Evolutionary conservation across 2,797 vertebrate genomes (phyloP).

Genomic region (Neopelma chrysocephalum): DNA sequence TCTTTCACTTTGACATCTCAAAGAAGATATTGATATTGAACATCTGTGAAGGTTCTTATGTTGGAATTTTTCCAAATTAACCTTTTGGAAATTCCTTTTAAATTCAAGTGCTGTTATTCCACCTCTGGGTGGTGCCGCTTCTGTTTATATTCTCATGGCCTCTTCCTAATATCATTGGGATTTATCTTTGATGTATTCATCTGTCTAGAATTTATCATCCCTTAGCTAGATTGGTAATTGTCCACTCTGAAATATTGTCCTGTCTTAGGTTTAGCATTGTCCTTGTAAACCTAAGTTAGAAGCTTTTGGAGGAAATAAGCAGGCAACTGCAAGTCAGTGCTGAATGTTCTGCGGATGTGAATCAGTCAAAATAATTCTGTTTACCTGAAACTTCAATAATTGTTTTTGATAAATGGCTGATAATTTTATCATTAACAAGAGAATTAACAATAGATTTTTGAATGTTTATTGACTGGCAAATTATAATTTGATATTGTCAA

Average conservation of each 20-base stretch:
- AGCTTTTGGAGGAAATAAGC: not conserved
- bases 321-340: not conserved
- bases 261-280: not conserved
- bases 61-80: not conserved
- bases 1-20: not conserved
- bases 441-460: not conserved
- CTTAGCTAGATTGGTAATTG: not conserved
- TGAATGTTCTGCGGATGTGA: fast-evolving
- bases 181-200: not conserved
- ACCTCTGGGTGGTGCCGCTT: not conserved
- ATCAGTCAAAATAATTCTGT: not conserved
- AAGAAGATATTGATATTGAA: not conserved
- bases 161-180: not conserved
- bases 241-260: not conserved
- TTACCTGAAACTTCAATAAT: not conserved
- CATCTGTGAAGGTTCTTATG: not conserved
- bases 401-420: not conserved
- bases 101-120: not conserved
- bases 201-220: not conserved
- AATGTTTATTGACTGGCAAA: not conserved
- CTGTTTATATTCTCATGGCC: not conserved
- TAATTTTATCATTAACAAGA: not conserved
- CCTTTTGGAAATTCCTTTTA: not conserved
- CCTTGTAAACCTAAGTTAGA: not conserved
- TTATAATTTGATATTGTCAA: not conserved